phyloP scores from a whole-genome alignment of 1,140 invertebrate species.

The Bombus balteatus region DNA sequence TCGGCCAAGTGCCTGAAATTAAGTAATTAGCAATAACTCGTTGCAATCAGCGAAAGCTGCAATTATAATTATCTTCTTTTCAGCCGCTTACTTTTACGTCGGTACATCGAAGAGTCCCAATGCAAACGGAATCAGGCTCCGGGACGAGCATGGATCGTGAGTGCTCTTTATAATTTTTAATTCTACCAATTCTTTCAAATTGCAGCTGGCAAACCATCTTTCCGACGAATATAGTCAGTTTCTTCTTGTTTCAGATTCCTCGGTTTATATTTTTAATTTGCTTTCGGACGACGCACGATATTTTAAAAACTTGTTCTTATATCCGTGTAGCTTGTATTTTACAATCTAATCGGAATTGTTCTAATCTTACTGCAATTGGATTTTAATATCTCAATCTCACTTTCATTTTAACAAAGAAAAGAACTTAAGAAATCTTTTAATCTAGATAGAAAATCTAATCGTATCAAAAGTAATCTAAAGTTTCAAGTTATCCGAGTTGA shows the following conservation, averaged over 20 bases:
- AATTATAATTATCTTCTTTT: constrained; percentile 68
- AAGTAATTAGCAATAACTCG: not conserved
- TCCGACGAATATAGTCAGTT: too few species aligned
- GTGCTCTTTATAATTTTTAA: constrained; percentile 59
- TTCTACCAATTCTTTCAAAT: not conserved
- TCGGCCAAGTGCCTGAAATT: constrained; percentile 11
- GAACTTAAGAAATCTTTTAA: too few species aligned
- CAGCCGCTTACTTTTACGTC: constrained; percentile 94
- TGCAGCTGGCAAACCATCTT: not conserved
- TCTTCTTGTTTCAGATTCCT: too few species aligned
- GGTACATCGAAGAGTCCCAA: constrained; percentile 87
- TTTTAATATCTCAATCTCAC: not conserved
- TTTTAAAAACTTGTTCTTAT: too few species aligned
- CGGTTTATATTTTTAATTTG: too few species aligned
- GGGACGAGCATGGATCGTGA: constrained; percentile 90
- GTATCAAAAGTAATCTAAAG: too few species aligned
- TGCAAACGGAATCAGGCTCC: constrained; percentile 88
- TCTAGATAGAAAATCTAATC: too few species aligned
- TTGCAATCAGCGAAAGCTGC: not conserved
- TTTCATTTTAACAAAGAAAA: not conserved
- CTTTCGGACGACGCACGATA: not conserved
- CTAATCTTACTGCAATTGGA: not conserved
- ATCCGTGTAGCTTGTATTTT: too few species aligned
- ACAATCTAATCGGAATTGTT: not conserved
- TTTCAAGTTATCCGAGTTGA: too few species aligned